phyloP scores from a whole-genome alignment of 2,113 vertebrate genomes.

The Dipodomys spectabilis region DNA sequence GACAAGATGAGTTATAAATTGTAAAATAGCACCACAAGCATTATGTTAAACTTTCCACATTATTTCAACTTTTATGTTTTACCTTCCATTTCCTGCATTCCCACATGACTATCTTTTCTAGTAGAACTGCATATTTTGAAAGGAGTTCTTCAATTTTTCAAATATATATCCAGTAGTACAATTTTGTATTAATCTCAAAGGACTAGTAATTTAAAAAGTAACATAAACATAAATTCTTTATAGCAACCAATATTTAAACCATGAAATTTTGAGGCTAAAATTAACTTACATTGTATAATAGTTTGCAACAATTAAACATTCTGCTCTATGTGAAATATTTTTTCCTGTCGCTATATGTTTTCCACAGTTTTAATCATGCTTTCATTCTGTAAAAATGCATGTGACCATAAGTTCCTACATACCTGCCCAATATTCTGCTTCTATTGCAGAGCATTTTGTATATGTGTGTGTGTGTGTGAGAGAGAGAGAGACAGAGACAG shows the following conservation, averaged over 20 bases:
- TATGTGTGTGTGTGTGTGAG: no score
- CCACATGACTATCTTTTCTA: background rate
- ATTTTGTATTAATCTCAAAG: constrained; percentile 26
- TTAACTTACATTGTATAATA: constrained; percentile 51
- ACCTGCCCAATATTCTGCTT: background rate
- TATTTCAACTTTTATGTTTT: constrained; percentile 36
- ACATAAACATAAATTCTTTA: background rate
- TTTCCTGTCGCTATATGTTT: constrained; percentile 1
- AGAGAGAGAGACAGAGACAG: no score
- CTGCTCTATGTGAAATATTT: background rate
- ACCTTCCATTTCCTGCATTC: background rate
- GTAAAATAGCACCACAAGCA: constrained; percentile 34
- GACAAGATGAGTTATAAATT: background rate
- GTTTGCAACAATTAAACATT: background rate
- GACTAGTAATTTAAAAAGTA: constrained; percentile 54
- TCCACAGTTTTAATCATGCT: background rate
- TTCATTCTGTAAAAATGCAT: background rate
- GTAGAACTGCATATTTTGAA: constrained; percentile 20
- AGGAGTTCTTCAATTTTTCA: background rate
- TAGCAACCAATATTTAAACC: constrained; percentile 30
- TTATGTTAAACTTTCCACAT: constrained; percentile 43
- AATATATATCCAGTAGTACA: background rate
- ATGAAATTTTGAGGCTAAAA: constrained; percentile 15
- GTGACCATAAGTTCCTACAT: background rate
- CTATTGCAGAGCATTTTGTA: background rate